Evolutionary conservation across 2,888 invertebrate species (phyloP).

Genomic region (Lomographa bimaculata): DNA sequence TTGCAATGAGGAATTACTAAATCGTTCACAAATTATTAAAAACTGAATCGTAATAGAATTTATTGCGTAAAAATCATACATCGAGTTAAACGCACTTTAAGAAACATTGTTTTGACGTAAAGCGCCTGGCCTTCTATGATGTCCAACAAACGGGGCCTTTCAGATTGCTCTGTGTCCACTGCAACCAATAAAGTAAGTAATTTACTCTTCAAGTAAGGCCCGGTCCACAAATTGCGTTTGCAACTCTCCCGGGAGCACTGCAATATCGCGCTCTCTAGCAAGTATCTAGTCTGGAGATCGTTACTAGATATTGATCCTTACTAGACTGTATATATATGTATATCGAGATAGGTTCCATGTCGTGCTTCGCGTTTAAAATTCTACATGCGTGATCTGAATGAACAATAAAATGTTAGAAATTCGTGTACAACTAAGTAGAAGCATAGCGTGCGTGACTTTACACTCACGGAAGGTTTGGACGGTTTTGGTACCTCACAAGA

Average conservation of each 20-base stretch:
- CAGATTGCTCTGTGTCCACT: slow-evolving; percentile 45
- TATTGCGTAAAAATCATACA: too few relatives aligned
- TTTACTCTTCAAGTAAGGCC: slow-evolving; percentile 63
- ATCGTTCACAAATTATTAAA: too few relatives aligned
- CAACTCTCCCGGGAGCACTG: slow-evolving; percentile 57
- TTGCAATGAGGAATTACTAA: slow-evolving; percentile 7
- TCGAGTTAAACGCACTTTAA: too few relatives aligned
- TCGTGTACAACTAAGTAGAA: slow-evolving; percentile 16
- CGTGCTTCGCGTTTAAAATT: slow-evolving; percentile 19
- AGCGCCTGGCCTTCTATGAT: too few relatives aligned
- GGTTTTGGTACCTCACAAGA: slow-evolving; percentile 4
- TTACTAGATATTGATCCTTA: slow-evolving; percentile 25
- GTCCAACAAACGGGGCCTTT: too few relatives aligned
- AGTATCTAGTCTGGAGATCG: slow-evolving; percentile 31
- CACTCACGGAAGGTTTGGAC: slow-evolving; percentile 12
- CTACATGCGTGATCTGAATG: slow-evolving; percentile 16
- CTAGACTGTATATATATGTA: background rate
- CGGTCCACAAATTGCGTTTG: slow-evolving; percentile 69
- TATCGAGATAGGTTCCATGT: slow-evolving; percentile 11
- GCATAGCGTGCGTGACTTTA: slow-evolving; percentile 21
- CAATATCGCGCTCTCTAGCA: slow-evolving; percentile 48
- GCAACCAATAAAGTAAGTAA: slow-evolving; percentile 67
- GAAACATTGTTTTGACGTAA: too few relatives aligned
- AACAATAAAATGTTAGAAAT: slow-evolving; percentile 25
- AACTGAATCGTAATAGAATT: too few relatives aligned